phyloP scores from a whole-genome alignment of 2,888 invertebrate species.

The Drosophila nr. perissopoda region DNA sequence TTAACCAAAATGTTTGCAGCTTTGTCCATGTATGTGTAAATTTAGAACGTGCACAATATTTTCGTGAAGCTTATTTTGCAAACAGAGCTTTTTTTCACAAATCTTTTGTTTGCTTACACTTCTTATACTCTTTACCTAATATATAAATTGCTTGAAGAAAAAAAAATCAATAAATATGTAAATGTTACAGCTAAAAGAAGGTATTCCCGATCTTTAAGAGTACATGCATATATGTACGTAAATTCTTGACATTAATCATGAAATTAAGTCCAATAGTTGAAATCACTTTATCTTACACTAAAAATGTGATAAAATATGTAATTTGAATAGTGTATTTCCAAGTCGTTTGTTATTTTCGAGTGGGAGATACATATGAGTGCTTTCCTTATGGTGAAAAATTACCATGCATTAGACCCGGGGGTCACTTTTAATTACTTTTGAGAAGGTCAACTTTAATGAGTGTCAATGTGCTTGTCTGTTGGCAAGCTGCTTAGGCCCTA shows the following conservation, averaged over 20 bases:
- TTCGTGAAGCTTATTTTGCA: slow-evolving; percentile 52
- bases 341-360: background rate
- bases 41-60: slow-evolving; percentile 30
- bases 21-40: slow-evolving; percentile 16
- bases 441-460: slow-evolving; percentile 82
- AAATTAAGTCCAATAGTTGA: background rate
- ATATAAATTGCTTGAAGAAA: background rate
- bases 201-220: background rate
- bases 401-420: slow-evolving; percentile 79
- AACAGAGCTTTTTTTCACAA: slow-evolving; percentile 25
- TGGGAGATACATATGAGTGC: slow-evolving; percentile 4
- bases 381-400: slow-evolving; percentile 74
- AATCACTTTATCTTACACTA: background rate
- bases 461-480: slow-evolving; percentile 61
- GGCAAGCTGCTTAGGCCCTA: slow-evolving; percentile 35
- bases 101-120: background rate
- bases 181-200: background rate
- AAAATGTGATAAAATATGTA: background rate
- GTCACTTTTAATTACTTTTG: slow-evolving; percentile 83
- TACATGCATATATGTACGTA: background rate
- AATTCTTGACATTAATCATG: background rate
- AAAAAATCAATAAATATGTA: background rate
- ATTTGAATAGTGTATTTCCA: slow-evolving; percentile 7
- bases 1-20: slow-evolving; percentile 76
- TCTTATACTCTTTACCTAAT: background rate